Conservation (phyloP, 2,797 vertebrate species). For the Synanceia verrucosa region DNA sequence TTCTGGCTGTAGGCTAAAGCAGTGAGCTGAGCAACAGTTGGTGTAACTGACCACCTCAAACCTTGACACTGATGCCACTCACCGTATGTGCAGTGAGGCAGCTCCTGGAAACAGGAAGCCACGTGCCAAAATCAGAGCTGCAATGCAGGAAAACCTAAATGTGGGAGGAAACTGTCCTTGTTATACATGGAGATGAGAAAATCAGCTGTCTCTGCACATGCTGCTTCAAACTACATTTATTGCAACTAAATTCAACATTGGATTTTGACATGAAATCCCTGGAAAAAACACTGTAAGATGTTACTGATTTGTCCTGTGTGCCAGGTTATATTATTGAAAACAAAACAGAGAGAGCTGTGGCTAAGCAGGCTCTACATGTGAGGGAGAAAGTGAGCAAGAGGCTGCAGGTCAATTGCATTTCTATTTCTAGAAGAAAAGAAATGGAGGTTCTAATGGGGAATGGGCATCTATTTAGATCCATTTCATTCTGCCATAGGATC, state of each 20-base stretch:
- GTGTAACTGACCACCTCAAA: constrained; percentile 51
- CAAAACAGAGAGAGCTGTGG: constrained; percentile 34
- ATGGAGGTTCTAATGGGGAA: constrained; percentile 68
- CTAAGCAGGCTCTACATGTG: constrained; percentile 24
- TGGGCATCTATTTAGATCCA: constrained; percentile 81
- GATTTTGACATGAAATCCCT: constrained; percentile 46
- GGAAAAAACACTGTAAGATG: too few relatives aligned
- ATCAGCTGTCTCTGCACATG: constrained; percentile 45
- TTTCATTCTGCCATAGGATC: constrained; percentile 80
- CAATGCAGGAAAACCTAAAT: constrained; percentile 18
- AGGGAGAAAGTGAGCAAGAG: constrained; percentile 45
- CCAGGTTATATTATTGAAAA: constrained; percentile 63
- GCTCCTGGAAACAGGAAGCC: constrained; percentile 39
- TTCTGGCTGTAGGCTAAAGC: constrained; percentile 63
- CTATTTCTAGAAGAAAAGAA: constrained; percentile 78
- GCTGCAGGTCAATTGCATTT: constrained; percentile 77
- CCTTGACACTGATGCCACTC: constrained; percentile 46
- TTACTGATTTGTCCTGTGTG: constrained; percentile 63
- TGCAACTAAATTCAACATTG: constrained; percentile 60
- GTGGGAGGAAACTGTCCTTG: neutral
- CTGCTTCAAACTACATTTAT: constrained; percentile 54
- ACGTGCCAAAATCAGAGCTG: constrained; percentile 7
- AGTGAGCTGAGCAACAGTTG: constrained; percentile 70
- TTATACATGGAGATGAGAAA: constrained; percentile 46
- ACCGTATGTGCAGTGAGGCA: neutral